Evolutionary conservation across 2,113 vertebrate species (phyloP).

Genomic region (Macrotus californicus): DNA sequence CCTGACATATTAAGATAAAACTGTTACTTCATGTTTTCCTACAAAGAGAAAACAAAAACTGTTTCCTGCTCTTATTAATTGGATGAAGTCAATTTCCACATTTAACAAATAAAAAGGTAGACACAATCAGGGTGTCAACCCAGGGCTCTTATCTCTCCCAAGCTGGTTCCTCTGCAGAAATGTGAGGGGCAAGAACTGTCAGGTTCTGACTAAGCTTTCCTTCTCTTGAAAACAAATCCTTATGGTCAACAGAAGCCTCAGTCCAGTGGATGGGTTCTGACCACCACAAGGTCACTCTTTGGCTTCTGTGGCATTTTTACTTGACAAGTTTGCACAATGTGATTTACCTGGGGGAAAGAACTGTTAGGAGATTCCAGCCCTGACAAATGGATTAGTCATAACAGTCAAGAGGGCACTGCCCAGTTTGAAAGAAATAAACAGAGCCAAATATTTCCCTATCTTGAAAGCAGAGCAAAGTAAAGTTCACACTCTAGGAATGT

Average conservation of each 20-base stretch:
- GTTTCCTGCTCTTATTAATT: constrained; percentile 89
- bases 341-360: constrained; percentile 55
- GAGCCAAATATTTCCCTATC: constrained; percentile 63
- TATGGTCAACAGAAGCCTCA: not conserved
- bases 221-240: not conserved
- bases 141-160: constrained; percentile 40
- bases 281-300: not conserved
- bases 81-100: constrained; percentile 77
- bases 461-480: constrained; percentile 50
- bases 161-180: constrained; percentile 38
- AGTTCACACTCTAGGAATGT: constrained; percentile 68
- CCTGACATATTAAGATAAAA: constrained; percentile 92
- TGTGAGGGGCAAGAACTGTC: constrained; percentile 54
- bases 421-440: constrained; percentile 63
- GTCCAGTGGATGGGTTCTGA: not conserved
- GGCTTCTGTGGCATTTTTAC: constrained; percentile 31
- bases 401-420: constrained; percentile 75
- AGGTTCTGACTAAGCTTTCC: constrained; percentile 42
- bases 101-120: constrained; percentile 70
- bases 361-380: constrained; percentile 56
- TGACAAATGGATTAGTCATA: constrained; percentile 74
- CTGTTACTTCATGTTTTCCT: constrained; percentile 84
- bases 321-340: not conserved
- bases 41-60: constrained; percentile 86
- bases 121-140: constrained; percentile 54